A percentile compares a stretch with the other conserved stretches of the same genome.
phyloP scores from a whole-genome alignment of 1,140 invertebrate species.

The Phymastichus coffea region DNA sequence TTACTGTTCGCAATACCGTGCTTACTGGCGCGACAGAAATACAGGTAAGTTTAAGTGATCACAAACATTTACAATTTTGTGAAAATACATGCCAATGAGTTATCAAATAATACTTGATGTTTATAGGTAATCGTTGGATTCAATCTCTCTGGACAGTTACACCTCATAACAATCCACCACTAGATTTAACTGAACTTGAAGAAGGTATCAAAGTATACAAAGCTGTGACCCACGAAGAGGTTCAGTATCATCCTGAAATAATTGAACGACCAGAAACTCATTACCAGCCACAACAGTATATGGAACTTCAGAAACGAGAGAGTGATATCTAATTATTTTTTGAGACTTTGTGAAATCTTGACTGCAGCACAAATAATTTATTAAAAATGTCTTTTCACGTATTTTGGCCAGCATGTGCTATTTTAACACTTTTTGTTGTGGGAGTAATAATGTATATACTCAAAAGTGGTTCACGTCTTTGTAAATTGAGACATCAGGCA shows the following conservation, averaged over 20 bases:
- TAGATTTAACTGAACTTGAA: conserved; percentile 76
- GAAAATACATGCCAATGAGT: not conserved
- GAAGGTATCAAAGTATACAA: conserved; percentile 39
- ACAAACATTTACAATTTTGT: conserved; percentile 20
- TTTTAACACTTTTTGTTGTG: conserved; percentile 70
- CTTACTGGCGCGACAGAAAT: conserved; percentile 80
- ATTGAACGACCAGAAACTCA: conserved; percentile 34
- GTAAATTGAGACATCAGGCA: conserved; percentile 67
- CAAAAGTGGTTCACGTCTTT: conserved; percentile 67
- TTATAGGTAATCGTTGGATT: conserved; percentile 77
- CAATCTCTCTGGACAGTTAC: conserved; percentile 79
- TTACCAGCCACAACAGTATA: conserved; percentile 61
- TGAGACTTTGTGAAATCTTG: conserved; percentile 47
- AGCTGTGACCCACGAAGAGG: conserved; percentile 32
- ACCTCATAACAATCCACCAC: conserved; percentile 77
- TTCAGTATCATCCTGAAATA: conserved; percentile 45
- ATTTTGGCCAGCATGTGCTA: conserved; percentile 72
- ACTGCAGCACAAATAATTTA: no score
- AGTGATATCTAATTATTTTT: conserved; percentile 70
- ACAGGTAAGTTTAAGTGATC: conserved; percentile 63
- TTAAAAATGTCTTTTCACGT: conserved; percentile 66
- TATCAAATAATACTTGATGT: conserved; percentile 6
- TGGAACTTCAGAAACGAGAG: conserved; percentile 77
- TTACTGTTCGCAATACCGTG: conserved; percentile 75
- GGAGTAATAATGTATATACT: conserved; percentile 73